These are phyloP conservation scores for Eumerus sabulonum DNA, from an alignment of 2,888 invertebrate genomes.

Conservation along the genomic window DNA sequence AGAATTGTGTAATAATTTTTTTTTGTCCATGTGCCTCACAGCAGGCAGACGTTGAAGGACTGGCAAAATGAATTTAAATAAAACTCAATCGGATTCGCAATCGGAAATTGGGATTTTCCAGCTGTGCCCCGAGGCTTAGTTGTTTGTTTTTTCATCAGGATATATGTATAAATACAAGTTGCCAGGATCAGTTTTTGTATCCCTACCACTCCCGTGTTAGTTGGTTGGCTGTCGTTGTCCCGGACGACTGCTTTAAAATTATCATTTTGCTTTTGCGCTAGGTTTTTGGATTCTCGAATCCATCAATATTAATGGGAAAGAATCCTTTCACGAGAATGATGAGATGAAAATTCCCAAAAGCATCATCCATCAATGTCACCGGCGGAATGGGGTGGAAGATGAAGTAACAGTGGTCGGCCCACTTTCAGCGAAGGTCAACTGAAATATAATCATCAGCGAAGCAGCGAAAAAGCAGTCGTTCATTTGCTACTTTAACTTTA, in stretches of 20 bases:
- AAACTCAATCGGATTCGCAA: slow-evolving; percentile 65
- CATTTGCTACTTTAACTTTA: slow-evolving; percentile 16
- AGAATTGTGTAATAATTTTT: slow-evolving; percentile 30
- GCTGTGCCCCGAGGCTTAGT: slow-evolving; percentile 47
- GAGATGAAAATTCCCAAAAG: slow-evolving; percentile 1
- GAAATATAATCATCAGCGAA: slow-evolving; percentile 31
- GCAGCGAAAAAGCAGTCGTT: slow-evolving; percentile 2
- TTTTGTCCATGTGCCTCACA: slow-evolving; percentile 51
- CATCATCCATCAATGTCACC: slow-evolving; percentile 57
- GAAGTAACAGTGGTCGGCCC: slow-evolving; percentile 16
- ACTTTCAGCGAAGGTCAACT: slow-evolving; percentile 39
- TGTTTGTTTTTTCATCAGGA: slow-evolving; percentile 38
- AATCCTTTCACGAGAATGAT: slow-evolving; percentile 10
- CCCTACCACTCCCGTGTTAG: slow-evolving; percentile 17
- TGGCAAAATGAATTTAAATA: slow-evolving; percentile 63
- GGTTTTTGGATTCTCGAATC: slow-evolving; percentile 13
- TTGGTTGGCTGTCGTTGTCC: slow-evolving; percentile 26
- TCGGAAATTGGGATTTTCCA: slow-evolving; percentile 68
- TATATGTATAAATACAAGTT: slow-evolving; percentile 37
- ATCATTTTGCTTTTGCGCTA: slow-evolving; percentile 27
- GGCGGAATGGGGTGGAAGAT: no score
- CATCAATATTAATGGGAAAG: slow-evolving; percentile 57
- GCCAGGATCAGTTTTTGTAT: slow-evolving; percentile 44
- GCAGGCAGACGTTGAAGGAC: slow-evolving; percentile 41
- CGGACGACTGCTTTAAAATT: slow-evolving; percentile 43